A percentile compares a stretch with the other conserved stretches of the same genome.
These are phyloP conservation scores for Xanthia icteritia DNA, from an alignment of 2,888 invertebrate species.

Conservation along the genomic window DNA sequence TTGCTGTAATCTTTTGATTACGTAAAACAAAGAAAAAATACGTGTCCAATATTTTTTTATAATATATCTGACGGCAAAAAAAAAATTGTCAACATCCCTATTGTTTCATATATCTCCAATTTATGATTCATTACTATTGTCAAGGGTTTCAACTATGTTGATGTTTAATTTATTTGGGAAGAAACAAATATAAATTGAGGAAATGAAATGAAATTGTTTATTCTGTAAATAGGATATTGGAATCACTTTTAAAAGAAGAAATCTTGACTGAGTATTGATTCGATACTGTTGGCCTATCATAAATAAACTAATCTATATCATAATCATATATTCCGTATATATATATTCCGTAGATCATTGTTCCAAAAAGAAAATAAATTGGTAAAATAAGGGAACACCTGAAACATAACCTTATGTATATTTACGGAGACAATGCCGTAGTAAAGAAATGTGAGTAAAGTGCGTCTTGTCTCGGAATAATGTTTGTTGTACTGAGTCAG, in stretches of 20 bases:
- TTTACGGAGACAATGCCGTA: slow-evolving; percentile 40
- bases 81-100: too few relatives aligned
- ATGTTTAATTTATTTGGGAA: neutral
- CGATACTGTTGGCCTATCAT: slow-evolving; percentile 16
- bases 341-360: slow-evolving; percentile 38
- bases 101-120: slow-evolving; percentile 14
- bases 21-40: too few relatives aligned
- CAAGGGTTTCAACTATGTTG: slow-evolving; percentile 9
- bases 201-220: too few relatives aligned
- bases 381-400: slow-evolving; percentile 39
- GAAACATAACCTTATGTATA: slow-evolving; percentile 51
- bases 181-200: neutral
- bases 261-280: slow-evolving; percentile 6
- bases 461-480: slow-evolving; percentile 21
- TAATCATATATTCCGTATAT: slow-evolving; percentile 13
- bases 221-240: too few relatives aligned
- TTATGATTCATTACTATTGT: slow-evolving; percentile 23
- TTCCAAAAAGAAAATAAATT: slow-evolving; percentile 29
- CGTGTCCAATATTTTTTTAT: too few relatives aligned
- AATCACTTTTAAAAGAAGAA: too few relatives aligned
- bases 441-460: slow-evolving; percentile 33
- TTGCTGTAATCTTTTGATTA: too few relatives aligned
- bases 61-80: too few relatives aligned
- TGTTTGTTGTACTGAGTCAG: slow-evolving; percentile 32
- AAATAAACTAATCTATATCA: slow-evolving; percentile 27